Base-by-base conservation (phyloP, 1,140 invertebrate genomes). In the Popillia japonica region DNA sequence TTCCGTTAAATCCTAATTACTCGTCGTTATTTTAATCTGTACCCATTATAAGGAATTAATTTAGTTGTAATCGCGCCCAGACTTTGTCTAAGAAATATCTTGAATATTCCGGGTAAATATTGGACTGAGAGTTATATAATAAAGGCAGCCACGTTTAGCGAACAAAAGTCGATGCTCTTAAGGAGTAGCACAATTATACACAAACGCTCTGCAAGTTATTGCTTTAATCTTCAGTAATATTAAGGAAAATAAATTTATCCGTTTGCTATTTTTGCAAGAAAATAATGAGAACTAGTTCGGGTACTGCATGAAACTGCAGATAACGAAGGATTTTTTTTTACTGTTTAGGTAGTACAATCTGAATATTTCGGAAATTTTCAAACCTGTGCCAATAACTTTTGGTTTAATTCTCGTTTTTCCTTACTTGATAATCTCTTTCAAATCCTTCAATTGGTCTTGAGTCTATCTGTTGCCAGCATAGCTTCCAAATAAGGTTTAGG, bases 1-100 rank as follows among this genome's bases (percentile, higher is more conserved):
- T 68, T 68, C 61, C 61, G 61, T 68, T 68, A 68, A 68, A 34
- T 20, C 27, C 61, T 68, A 68, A 68, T 68, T 68, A 68, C 61
- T 34, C 61, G 20, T 68, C 61, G 61, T 68, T 68, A 68, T 68
- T 68, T 68, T 68, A 68, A 68, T 68, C 61, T 68, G 61, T 20
- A 27, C 7, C 61, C 61, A 68, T 68, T 68, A 68, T 68, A 68
- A 68, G 17, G 61, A 68, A 68, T 68, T 68, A 68, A 68, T 68
- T 68, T 68, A 34, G 61, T 68, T 68, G 61, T 68, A 68, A 68
- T 68, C 61, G 61, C 61, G 22, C 22, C 61, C 23, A 14, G 61
- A 68, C 61, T 68, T 68, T 68, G 61, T 68, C 4, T 68, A 68
- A 68, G 8, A 22, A 68, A 68, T 68, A 68, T 68, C 61, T 23